Percentiles rank a stretch among this genome's conserved stretches.
Evolutionary conservation across 2,888 invertebrate genomes (phyloP).

Genomic region (Campopleginae sp.): DNA sequence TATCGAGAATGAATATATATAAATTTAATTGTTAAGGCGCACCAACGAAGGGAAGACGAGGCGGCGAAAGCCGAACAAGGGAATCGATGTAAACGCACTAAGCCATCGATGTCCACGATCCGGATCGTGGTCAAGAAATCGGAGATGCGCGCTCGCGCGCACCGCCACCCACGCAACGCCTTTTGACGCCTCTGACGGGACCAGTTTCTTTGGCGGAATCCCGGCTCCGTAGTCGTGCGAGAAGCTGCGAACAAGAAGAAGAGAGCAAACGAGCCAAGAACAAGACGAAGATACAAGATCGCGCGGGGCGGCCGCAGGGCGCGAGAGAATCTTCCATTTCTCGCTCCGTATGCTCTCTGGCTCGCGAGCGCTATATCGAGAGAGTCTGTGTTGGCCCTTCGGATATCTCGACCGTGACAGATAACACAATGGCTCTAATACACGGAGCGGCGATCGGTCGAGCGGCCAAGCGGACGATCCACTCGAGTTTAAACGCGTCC

Average conservation of each 20-base stretch:
- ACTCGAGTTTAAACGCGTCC: no score
- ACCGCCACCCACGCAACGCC: constrained; percentile 79
- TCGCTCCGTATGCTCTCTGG: constrained; percentile 9
- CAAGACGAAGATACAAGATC: neutral
- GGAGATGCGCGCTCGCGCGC: constrained; percentile 41
- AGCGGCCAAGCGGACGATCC: constrained; percentile 78
- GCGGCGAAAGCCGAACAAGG: constrained; percentile 40
- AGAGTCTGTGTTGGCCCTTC: constrained; percentile 78
- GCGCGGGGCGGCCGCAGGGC: neutral
- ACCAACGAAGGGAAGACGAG: neutral
- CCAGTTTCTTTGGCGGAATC: constrained; percentile 76
- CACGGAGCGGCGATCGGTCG: constrained; percentile 73
- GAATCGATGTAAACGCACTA: constrained; percentile 39
- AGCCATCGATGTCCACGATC: constrained; percentile 34
- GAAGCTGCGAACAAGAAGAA: neutral
- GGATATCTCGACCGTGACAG: constrained; percentile 80
- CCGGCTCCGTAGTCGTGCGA: constrained; percentile 20
- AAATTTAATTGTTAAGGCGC: neutral
- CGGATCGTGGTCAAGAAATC: constrained; percentile 12
- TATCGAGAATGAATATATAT: constrained; percentile 41
- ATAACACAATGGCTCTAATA: constrained; percentile 83
- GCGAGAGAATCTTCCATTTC: neutral
- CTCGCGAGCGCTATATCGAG: constrained; percentile 20
- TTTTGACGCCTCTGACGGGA: constrained; percentile 81
- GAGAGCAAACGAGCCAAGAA: neutral